Evolutionary conservation across 2,113 vertebrate genomes (phyloP).

Genomic region (Phalacrocorax brasilianus): DNA sequence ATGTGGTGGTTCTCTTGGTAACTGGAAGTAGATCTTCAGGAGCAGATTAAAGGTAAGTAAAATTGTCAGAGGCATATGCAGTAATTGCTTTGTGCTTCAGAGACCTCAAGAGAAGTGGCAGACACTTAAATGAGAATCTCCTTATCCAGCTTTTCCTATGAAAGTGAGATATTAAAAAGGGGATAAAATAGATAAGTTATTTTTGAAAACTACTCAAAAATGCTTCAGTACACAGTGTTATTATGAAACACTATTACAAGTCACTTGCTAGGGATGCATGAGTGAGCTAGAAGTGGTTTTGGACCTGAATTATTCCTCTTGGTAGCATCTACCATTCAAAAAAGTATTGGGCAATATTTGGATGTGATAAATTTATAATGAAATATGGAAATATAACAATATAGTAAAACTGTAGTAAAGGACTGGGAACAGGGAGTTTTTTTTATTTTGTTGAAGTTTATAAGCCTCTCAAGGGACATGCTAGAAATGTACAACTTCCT

Average conservation of each 20-base stretch:
- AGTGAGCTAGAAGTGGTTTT: background rate
- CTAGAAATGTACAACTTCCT: background rate
- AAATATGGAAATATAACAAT: background rate
- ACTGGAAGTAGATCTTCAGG: background rate
- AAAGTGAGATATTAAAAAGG: background rate
- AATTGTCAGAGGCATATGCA: background rate
- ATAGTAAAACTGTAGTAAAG: background rate
- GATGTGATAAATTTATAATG: background rate
- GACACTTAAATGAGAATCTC: background rate
- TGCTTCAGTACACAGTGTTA: background rate
- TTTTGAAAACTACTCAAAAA: background rate
- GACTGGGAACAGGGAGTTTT: background rate
- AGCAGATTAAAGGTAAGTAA: background rate
- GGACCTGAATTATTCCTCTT: background rate
- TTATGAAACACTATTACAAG: background rate
- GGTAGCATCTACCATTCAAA: background rate
- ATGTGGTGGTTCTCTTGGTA: background rate
- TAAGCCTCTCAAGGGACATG: background rate
- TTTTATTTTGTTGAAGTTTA: background rate
- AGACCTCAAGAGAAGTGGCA: background rate
- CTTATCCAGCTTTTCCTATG: background rate
- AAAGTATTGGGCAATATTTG: background rate
- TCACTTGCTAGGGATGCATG: background rate
- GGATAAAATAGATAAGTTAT: background rate
- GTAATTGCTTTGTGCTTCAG: background rate